Percentiles rank a stretch among this genome's conserved stretches.
Evolutionary conservation across 2,113 vertebrate genomes (phyloP).

Genomic region (Eleginops maclovinus): DNA sequence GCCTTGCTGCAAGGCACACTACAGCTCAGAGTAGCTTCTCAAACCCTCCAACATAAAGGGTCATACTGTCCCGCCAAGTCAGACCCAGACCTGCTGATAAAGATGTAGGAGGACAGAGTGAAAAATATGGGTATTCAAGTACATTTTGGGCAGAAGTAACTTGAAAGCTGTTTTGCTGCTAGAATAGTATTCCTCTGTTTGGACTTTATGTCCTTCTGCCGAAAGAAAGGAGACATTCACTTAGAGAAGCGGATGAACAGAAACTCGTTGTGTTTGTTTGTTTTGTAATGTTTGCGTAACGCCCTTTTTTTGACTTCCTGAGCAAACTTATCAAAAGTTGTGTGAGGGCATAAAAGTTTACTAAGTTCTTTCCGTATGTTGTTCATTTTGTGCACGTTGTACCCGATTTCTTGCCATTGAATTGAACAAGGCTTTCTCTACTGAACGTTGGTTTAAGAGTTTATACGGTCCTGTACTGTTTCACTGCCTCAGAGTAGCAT

Average conservation of each 20-base stretch:
- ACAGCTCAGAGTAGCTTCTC: neutral
- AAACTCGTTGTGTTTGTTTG: slow-evolving; percentile 20
- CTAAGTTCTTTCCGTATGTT: neutral
- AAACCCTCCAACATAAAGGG: neutral
- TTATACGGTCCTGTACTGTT: neutral
- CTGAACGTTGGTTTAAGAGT: neutral
- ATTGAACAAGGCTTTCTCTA: neutral
- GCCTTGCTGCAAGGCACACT: slow-evolving; percentile 15
- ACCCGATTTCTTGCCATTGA: neutral
- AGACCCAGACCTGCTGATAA: slow-evolving; percentile 22
- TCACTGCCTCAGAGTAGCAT: neutral
- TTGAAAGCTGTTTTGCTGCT: slow-evolving; percentile 9
- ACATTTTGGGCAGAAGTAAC: neutral
- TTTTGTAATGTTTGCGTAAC: neutral
- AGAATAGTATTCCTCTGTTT: neutral
- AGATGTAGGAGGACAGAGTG: slow-evolving; percentile 7
- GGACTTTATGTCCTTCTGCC: neutral
- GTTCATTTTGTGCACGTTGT: neutral
- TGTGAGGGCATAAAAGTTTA: too few species aligned
- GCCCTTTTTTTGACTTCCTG: too few species aligned
- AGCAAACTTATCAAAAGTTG: neutral
- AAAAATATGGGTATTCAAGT: neutral
- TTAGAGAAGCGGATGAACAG: neutral
- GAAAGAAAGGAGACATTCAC: neutral
- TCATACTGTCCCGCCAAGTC: slow-evolving; percentile 23